A percentile compares a stretch with the other conserved stretches of the same genome.
Conservation (phyloP, 2,888 invertebrate genomes). For the Plebejus argus region DNA sequence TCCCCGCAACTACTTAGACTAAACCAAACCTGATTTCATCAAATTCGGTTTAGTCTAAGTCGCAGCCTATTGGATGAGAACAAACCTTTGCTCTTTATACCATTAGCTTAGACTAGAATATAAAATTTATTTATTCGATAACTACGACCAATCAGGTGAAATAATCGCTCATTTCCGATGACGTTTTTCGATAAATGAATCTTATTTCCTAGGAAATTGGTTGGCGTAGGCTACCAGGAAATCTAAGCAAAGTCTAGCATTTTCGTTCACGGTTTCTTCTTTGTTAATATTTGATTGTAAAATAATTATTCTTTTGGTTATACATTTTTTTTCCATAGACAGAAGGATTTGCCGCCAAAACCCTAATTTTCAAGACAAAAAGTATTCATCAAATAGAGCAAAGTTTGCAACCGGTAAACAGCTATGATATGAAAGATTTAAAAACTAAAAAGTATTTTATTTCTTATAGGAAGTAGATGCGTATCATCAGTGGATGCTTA, state of each 20-base stretch:
- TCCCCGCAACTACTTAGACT: too few species aligned
- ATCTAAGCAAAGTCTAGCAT: neutral
- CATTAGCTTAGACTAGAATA: neutral
- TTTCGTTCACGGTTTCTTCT: neutral
- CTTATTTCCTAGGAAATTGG: conserved; percentile 8
- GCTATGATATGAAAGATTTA: too few species aligned
- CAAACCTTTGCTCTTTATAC: neutral
- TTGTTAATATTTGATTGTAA: neutral
- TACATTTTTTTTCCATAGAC: neutral
- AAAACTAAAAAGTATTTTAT: too few species aligned
- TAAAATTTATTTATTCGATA: neutral
- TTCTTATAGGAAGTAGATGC: too few species aligned
- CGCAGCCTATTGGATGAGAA: too few species aligned
- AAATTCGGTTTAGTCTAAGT: neutral
- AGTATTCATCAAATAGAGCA: neutral
- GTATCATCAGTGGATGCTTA: too few species aligned
- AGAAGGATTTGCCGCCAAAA: neutral
- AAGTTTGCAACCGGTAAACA: too few species aligned
- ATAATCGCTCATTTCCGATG: neutral
- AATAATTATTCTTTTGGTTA: neutral
- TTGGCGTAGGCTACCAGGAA: neutral
- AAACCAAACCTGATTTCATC: too few species aligned
- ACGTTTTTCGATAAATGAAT: neutral
- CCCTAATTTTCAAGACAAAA: neutral
- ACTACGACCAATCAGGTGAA: neutral